Evolutionary conservation across 1,140 invertebrate genomes (phyloP).

Genomic region (Gryllus bimaculatus): DNA sequence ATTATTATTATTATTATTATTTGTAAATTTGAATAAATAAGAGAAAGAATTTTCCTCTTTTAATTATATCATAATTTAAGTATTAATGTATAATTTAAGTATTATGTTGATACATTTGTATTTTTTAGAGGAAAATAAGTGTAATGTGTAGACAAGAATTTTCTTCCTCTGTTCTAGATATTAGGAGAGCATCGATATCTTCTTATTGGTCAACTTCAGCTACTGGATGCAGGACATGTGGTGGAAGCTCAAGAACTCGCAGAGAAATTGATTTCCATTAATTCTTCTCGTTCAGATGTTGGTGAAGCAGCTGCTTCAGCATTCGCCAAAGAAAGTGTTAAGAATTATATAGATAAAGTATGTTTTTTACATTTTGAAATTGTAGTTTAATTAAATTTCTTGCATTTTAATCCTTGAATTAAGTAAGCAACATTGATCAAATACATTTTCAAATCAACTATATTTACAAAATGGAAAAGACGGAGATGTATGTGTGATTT

Average conservation of each 20-base stretch:
- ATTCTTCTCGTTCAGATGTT: background rate
- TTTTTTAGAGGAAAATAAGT: background rate
- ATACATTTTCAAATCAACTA: too few relatives aligned
- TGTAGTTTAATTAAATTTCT: background rate
- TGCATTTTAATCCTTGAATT: background rate
- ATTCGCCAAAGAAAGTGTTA: background rate
- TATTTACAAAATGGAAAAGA: too few relatives aligned
- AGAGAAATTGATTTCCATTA: conserved; percentile 29
- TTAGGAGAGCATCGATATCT: conserved; percentile 42
- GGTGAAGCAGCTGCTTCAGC: background rate
- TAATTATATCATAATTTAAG: background rate
- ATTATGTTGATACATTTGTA: background rate
- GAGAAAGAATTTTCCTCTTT: background rate
- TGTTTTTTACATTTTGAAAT: background rate
- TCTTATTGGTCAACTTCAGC: conserved; percentile 59
- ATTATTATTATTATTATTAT: too few relatives aligned
- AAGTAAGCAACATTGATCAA: too few relatives aligned
- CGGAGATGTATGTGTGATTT: too few relatives aligned
- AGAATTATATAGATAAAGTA: background rate
- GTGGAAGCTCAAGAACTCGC: conserved; percentile 59
- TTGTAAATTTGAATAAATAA: too few relatives aligned
- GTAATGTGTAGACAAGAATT: background rate
- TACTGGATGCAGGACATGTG: conserved; percentile 65
- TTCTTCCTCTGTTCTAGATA: background rate
- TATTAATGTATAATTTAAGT: background rate